phyloP scores from a whole-genome alignment of 1,140 invertebrate genomes.

The Drosophila rufa region DNA sequence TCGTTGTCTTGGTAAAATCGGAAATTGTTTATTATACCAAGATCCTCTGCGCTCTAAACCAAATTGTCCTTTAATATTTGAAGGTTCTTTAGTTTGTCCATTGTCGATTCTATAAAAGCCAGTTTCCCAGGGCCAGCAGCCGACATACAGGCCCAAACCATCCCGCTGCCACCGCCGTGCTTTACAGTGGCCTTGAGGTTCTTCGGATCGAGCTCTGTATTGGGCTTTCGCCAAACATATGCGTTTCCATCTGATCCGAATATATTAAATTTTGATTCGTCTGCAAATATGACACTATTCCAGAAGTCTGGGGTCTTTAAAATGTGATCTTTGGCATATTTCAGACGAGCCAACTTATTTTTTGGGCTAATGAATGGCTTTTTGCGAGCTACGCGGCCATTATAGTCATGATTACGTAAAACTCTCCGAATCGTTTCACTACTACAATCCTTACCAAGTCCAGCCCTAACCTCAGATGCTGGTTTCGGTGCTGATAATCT shows the following conservation, averaged over 20 bases:
- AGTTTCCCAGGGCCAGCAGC: no score
- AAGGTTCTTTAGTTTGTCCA: no score
- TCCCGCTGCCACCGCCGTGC: no score
- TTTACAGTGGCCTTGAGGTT: background rate
- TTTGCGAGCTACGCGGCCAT: background rate
- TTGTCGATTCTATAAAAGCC: no score
- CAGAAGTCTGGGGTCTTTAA: background rate
- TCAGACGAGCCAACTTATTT: background rate
- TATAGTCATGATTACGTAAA: background rate
- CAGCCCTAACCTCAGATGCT: background rate
- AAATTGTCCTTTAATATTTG: no score
- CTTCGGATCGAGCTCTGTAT: background rate
- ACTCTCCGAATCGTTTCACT: background rate
- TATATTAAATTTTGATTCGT: slow-evolving; percentile 4
- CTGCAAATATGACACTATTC: background rate
- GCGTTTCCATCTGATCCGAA: slow-evolving; percentile 1
- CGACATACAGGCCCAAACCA: no score
- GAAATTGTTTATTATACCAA: no score
- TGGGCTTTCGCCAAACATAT: slow-evolving; percentile 5
- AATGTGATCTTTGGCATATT: background rate
- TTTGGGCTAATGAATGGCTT: slow-evolving; percentile 1
- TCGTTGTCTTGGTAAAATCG: no score
- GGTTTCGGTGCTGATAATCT: slow-evolving; percentile 1
- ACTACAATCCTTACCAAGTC: background rate
- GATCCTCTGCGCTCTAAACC: no score